These are phyloP conservation scores for Didymodactylos carnosus DNA, from an alignment of 2,888 invertebrate species.

Conservation along the genomic window DNA sequence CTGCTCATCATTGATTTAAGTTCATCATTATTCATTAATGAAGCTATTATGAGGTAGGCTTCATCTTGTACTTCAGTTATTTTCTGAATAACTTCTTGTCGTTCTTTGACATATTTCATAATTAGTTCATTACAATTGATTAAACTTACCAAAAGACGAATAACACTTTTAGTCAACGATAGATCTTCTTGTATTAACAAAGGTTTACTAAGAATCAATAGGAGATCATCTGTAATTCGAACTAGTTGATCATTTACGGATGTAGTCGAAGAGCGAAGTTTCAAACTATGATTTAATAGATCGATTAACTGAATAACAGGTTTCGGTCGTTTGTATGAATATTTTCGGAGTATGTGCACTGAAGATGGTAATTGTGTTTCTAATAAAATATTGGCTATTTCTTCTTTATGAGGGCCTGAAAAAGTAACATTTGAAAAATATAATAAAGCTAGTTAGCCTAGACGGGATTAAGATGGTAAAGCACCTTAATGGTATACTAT, in stretches of 20 bases:
- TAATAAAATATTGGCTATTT: background rate
- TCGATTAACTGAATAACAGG: background rate
- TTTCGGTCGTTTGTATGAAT: background rate
- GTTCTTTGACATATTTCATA: background rate
- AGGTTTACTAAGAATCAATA: background rate
- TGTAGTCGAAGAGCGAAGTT: background rate
- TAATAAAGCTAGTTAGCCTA: too few species aligned
- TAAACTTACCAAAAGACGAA: background rate
- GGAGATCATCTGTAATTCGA: background rate
- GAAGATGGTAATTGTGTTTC: background rate
- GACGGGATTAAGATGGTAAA: too few species aligned
- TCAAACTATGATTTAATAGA: background rate
- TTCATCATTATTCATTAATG: background rate
- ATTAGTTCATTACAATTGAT: background rate
- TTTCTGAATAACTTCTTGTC: background rate
- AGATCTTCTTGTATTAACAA: background rate
- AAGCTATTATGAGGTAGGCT: background rate
- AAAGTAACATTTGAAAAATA: background rate
- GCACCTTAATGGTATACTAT: too few species aligned
- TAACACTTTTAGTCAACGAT: background rate
- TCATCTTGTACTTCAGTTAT: background rate
- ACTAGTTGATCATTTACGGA: background rate
- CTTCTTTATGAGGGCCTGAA: background rate
- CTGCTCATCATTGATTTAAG: background rate
- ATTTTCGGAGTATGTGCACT: background rate